Percentiles rank a stretch among this genome's conserved stretches.
Evolutionary conservation across 1,140 invertebrate genomes (phyloP).

Genomic region (Matsumurasca onukii): DNA sequence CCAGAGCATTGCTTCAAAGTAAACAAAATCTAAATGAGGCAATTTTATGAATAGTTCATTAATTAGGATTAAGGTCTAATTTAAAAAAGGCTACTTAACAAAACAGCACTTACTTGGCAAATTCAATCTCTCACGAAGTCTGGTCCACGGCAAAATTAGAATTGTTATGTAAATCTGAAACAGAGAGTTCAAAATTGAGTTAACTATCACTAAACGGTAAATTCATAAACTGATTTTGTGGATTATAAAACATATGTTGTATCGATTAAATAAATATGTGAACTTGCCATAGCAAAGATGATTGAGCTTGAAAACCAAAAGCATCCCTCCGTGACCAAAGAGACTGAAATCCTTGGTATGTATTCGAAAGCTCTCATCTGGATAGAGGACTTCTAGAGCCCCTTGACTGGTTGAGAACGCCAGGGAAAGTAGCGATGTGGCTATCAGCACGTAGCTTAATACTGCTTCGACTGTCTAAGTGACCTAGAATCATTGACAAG

Average conservation of each 20-base stretch:
- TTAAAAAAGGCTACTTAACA: too few species aligned
- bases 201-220: neutral
- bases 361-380: constrained; percentile 69
- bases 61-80: too few species aligned
- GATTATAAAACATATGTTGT: neutral
- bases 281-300: constrained; percentile 68
- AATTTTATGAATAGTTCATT: too few species aligned
- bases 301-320: constrained; percentile 81
- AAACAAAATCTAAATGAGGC: too few species aligned
- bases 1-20: too few species aligned
- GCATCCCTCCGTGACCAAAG: constrained; percentile 81
- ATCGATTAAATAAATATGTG: too few species aligned
- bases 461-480: constrained; percentile 77
- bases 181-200: constrained; percentile 30
- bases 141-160: constrained; percentile 73
- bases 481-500: constrained; percentile 57
- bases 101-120: constrained; percentile 80
- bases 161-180: constrained; percentile 70
- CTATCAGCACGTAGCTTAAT: constrained; percentile 74
- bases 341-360: constrained; percentile 69
- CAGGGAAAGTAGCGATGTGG: constrained; percentile 72
- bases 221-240: neutral
- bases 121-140: constrained; percentile 68
- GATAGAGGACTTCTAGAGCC: constrained; percentile 67
- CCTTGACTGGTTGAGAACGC: constrained; percentile 76